phyloP scores from a whole-genome alignment of 2,797 vertebrate genomes.

The Danio aesculapii region DNA sequence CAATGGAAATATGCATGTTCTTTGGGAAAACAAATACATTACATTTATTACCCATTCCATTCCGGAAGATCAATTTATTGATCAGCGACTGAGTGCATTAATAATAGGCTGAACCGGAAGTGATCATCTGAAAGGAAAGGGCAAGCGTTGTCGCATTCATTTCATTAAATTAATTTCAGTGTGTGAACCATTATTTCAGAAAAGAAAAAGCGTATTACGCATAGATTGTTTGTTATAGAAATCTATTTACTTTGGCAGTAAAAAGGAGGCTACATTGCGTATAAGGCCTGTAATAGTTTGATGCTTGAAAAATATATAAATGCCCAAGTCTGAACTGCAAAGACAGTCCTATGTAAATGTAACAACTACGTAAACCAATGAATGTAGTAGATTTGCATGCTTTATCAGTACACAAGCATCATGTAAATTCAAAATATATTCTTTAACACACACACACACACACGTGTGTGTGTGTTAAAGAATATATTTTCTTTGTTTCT shows the following conservation, averaged over 20 bases:
- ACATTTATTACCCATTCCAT: conserved; percentile 19
- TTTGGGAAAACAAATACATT: conserved; percentile 33
- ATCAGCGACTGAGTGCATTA: conserved; percentile 33
- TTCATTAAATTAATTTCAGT: background rate
- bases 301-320: background rate
- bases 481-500: too few relatives aligned
- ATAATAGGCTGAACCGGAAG: conserved; percentile 40
- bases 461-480: too few relatives aligned
- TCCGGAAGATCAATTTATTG: conserved; percentile 40
- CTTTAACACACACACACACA: too few relatives aligned
- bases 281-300: background rate
- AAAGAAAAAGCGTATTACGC: background rate
- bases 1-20: background rate
- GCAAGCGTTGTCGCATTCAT: background rate
- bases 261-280: background rate
- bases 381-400: background rate
- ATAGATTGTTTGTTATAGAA: background rate
- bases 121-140: conserved; percentile 1
- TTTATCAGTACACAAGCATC: background rate
- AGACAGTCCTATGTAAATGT: background rate
- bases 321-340: background rate
- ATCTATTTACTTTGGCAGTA: background rate
- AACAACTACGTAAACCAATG: background rate
- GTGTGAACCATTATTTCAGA: background rate
- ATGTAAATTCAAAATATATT: background rate